A percentile compares a stretch with the other conserved stretches of the same genome.
Evolutionary conservation across 2,888 invertebrate species (phyloP).

Genomic region (Diachrysia chrysitis): DNA sequence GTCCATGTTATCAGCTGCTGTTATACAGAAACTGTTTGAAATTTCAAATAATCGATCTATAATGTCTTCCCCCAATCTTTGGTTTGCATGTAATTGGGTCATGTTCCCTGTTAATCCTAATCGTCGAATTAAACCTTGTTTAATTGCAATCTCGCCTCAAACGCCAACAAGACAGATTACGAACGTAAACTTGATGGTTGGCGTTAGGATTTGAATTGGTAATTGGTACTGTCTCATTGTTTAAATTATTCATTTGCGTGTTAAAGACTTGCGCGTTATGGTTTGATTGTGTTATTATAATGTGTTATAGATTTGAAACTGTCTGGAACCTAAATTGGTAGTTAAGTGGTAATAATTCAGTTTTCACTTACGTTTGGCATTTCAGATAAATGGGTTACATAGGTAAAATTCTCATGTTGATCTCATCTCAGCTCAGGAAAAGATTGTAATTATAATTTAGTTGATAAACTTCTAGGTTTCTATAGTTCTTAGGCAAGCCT

Average conservation of each 20-base stretch:
- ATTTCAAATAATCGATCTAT: neutral
- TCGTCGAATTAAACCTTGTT: slow-evolving; percentile 55
- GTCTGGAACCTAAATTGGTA: neutral
- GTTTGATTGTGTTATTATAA: slow-evolving; percentile 42
- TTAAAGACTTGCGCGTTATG: slow-evolving; percentile 44
- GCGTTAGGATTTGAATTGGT: slow-evolving; percentile 57
- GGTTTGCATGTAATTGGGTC: slow-evolving; percentile 51
- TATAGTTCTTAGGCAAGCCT: neutral
- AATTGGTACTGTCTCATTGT: slow-evolving; percentile 48
- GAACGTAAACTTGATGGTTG: slow-evolving; percentile 53
- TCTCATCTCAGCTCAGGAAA: too few relatives aligned
- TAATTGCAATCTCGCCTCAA: slow-evolving; percentile 54
- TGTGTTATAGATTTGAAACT: slow-evolving; percentile 22
- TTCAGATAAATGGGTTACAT: neutral
- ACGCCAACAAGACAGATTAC: slow-evolving; percentile 57
- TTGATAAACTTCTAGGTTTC: neutral
- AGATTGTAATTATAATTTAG: too few relatives aligned
- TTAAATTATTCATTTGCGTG: slow-evolving; percentile 50
- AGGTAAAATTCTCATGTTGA: neutral
- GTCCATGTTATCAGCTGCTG: neutral
- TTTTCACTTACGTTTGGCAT: neutral
- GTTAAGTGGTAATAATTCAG: neutral
- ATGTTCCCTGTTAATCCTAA: slow-evolving; percentile 49
- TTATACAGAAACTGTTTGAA: neutral
- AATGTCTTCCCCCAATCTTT: slow-evolving; percentile 29